Base-by-base conservation (phyloP, 2,888 invertebrate genomes). In the Leptopilina drosophilae region DNA sequence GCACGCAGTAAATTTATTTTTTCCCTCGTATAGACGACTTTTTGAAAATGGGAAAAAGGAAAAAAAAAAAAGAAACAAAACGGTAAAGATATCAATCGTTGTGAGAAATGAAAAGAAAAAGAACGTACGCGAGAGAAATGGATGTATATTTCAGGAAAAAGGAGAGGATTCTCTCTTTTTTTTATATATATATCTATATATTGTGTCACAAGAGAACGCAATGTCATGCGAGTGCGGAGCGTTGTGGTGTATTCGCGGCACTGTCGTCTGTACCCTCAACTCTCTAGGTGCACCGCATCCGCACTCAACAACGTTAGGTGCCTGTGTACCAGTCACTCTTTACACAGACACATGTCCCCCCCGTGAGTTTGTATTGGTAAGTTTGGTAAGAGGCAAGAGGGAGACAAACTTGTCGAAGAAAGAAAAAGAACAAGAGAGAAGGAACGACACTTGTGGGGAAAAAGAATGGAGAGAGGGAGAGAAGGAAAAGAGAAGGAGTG, bases 231-330 rank as follows among this genome's bases (percentile, higher is more conserved):
- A 87, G 87, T 86, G 88, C 84, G 86, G 86, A 88, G 87, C 87
- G 88, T 79, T 84, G 87, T 87, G 87, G 88, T 87, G 89, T 88
- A 88, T 88, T 88, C 88, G 87, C 88, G 88, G 89, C 85, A 89
- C 89, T 89, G 89, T 89, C 88, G 88, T 85, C 84, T 81, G 73
- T 77, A 86, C 83, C 85, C 87, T 85, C 84, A 78, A 83, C 87
- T 87, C 87, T 82, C 87, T 85, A 86, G 87, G 84, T 84, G 84
- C 85, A 85, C 84, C 84, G 84, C 84, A 84, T 87, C 86, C 87
- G 85, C 86, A 86, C 87, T 86, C 86, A 83, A 84, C 82, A 81
- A 80, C 79, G 79, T 76, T 77, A 64, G 83, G 82, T 81, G 83
- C 81, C 83, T 78, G 77, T 80, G 77, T 76, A 59, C 40, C 82